These are phyloP conservation scores for Tenebrosternarchus preto DNA, from an alignment of 2,113 vertebrate genomes.

Conservation along the genomic window DNA sequence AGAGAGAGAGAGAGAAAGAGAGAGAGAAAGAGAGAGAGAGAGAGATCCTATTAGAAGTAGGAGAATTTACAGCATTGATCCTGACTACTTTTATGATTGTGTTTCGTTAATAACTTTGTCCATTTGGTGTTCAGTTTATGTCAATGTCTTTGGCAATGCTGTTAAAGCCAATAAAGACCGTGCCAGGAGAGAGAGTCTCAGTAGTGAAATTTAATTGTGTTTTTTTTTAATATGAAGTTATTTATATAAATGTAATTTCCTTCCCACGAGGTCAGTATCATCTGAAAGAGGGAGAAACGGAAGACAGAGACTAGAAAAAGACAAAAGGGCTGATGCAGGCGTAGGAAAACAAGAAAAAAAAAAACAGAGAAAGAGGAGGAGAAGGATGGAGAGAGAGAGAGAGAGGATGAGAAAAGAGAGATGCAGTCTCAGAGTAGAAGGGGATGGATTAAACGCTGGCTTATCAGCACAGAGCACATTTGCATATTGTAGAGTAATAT, in stretches of 20 bases:
- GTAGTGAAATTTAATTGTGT: neutral
- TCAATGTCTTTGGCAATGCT: no score
- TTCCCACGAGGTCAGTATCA: conserved; percentile 26
- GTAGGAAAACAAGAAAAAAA: conserved; percentile 31
- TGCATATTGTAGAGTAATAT: conserved; percentile 71
- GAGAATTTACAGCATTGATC: neutral
- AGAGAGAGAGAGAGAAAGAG: neutral
- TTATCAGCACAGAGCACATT: conserved; percentile 76
- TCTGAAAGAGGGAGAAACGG: conserved; percentile 25
- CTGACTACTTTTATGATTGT: no score
- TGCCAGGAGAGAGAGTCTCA: no score
- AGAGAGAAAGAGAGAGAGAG: conserved; percentile 10
- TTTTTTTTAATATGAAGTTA: neutral
- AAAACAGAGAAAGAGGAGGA: conserved; percentile 29
- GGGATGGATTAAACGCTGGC: conserved; percentile 74
- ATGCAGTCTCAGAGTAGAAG: conserved; percentile 62
- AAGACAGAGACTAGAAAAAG: conserved; percentile 34
- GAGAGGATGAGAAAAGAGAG: conserved; percentile 49
- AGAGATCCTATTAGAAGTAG: conserved; percentile 1
- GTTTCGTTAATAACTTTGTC: no score
- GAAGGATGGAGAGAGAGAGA: conserved; percentile 48
- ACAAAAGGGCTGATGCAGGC: conserved; percentile 46
- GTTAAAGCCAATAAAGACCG: no score
- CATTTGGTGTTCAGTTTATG: no score
- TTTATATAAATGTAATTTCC: conserved; percentile 7